These are phyloP conservation scores for Nemotelus pantherinus DNA, from an alignment of 2,888 invertebrate species.

Conservation along the genomic window DNA sequence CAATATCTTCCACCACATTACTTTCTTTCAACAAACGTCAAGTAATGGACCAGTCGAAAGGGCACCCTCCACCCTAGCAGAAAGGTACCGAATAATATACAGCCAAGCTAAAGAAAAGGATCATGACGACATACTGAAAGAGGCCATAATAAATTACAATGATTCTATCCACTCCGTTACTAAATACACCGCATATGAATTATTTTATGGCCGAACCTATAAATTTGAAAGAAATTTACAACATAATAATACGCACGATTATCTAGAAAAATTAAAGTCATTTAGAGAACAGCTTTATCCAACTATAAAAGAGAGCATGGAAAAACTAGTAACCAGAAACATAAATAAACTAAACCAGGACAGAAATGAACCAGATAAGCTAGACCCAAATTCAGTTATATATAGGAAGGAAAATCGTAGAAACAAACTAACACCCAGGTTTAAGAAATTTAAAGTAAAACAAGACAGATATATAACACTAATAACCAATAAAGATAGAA, in stretches of 20 bases:
- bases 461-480: no score
- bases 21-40: neutral
- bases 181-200: conserved; percentile 37
- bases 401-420: no score
- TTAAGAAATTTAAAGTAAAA: no score
- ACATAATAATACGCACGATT: conserved; percentile 34
- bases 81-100: conserved; percentile 42
- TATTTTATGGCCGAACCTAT: conserved; percentile 35
- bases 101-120: neutral
- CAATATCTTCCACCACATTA: neutral
- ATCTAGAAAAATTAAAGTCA: conserved; percentile 39
- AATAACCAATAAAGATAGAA: no score
- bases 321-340: no score
- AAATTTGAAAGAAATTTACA: conserved; percentile 41
- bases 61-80: neutral
- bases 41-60: conserved; percentile 1
- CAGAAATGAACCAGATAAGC: no score
- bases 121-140: neutral
- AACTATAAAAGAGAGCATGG: no score
- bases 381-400: no score
- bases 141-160: conserved; percentile 43
- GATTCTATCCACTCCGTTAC: conserved; percentile 27
- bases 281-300: no score
- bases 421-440: no score
- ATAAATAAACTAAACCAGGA: no score